Evolutionary conservation across 2,888 invertebrate species (phyloP), one percentile per base, ranked within the genome.

Genomic region (Spodoptera littoralis): DNA sequence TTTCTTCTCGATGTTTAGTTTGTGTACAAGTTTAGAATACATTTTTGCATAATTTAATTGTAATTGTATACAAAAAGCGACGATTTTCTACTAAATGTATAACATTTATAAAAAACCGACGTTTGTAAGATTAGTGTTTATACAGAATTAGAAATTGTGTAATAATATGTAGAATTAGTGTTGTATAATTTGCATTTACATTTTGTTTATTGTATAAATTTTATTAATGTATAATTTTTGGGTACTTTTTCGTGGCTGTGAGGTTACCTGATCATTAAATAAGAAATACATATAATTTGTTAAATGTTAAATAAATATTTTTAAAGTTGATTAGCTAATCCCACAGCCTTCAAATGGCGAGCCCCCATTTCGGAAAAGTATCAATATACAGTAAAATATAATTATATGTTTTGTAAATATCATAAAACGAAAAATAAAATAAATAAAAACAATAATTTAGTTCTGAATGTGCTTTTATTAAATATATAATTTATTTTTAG

Each of bases 281-380:
- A 50, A 63, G 66, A 67, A 36, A 54, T 60, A 11, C 53, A 56
- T 60, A 65, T 62, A 61, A 69, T 56, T 64, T 70, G 73, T 63
- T 69, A 73, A 56, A 69, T 65, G 30, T 66, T 64, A 52, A 71
- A 68, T 61, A 63, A 69, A 65, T 80, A 69, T 77, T 74, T 52
- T 76, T 76, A 66, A 74, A 66, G 77, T 73, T 76, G 87, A 91
- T 91, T 70, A 82, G 88, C 88, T 92, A 72, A 79, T 79, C 73
- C 61, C 85, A 82, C 73, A 73, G 90, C 86, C 90, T 80, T 60
- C 60, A 84, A 90, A 92, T 92, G 93, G 90, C 70, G 94, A 93
- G 94, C 94, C 94, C 93, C 89, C 93, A 92, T 93, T 93, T 86
- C 82, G 81, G 74, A 88, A 90, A 91, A 90, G 91, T 91, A 90